Percentiles rank a stretch among this genome's conserved stretches.
Evolutionary conservation across 2,888 invertebrate genomes (phyloP).

Genomic region (Lomographa bimaculata): DNA sequence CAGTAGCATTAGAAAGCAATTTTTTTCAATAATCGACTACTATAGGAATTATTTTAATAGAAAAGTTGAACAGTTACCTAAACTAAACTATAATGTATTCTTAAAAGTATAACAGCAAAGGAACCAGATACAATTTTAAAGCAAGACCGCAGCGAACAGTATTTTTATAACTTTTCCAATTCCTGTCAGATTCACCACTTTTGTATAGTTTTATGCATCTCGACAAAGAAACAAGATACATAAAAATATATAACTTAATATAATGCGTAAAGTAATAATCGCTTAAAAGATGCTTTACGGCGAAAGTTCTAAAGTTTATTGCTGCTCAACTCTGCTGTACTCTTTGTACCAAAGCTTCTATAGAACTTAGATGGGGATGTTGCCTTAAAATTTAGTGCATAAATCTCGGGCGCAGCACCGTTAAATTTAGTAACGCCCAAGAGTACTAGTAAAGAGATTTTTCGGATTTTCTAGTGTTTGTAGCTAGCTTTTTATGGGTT

Average conservation of each 20-base stretch:
- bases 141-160: too few species aligned
- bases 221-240: constrained; percentile 6
- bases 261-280: constrained; percentile 21
- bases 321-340: constrained; percentile 15
- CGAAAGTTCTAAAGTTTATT: constrained; percentile 23
- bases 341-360: constrained; percentile 20
- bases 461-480: background rate
- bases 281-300: constrained; percentile 23
- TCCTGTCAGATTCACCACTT: too few species aligned
- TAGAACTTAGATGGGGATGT: constrained; percentile 18
- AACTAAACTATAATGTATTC: too few species aligned
- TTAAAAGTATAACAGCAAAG: too few species aligned
- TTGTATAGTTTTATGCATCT: background rate
- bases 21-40: too few species aligned
- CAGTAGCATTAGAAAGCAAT: too few species aligned
- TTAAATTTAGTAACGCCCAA: constrained; percentile 17
- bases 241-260: background rate
- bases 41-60: too few species aligned
- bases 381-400: constrained; percentile 27
- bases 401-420: constrained; percentile 18
- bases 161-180: too few species aligned
- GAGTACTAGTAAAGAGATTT: background rate
- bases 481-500: background rate
- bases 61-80: too few species aligned
- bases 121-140: too few species aligned